Base-by-base conservation (phyloP, 2,888 invertebrate species). In the Apoderus coryli region DNA sequence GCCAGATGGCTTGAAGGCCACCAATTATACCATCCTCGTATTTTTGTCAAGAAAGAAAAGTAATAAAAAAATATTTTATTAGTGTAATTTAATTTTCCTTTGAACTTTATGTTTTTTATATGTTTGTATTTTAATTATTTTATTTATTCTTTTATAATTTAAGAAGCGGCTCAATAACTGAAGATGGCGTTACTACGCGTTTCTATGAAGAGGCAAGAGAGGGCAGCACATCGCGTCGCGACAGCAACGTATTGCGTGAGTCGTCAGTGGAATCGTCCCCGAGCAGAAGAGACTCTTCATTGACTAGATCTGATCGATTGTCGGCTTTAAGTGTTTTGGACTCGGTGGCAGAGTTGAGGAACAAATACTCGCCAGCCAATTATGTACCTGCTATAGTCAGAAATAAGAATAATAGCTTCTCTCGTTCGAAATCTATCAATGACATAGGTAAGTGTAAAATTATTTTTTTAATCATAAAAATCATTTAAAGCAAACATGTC, bases 351-450 rank as follows among this genome's bases (percentile, higher is more conserved):
- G 78, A 80, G 39, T 57, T 79, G 38, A 72, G 75, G 50, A 74
- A 72, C 47, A 79, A 76, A 55, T 81, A 81, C 50, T 79, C 79
- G 22, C 76, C 79, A 27, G 66, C 73, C 22, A 72, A 75, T 51
- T 80, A 81, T 55, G 69, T 75, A 48, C 78, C 80, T 37, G 52
- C 57, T 25, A 49, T 54, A 32, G 41, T 52, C 25, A 44, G 60
- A 30, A 43, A 37, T 24, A 52, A 54, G 40, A 49, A 51, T 34
- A 53, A 54, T 24, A 52, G 50, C 38, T 51, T 57, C 27, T 44
- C 55, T 10, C 46, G 57, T 29, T 69, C 70, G 1, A 70, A 69
- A 42, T 68, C 68, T 2, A 69, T 68, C 27, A 69, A 64, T 43
- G 70, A 70, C 46, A 69, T 70, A 24, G 70, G 69, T 2, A 35